Percentiles rank a stretch among this genome's conserved stretches.
These are phyloP conservation scores for Sebastes iracundus DNA, from an alignment of 2,797 vertebrate genomes.

Conservation along the genomic window DNA sequence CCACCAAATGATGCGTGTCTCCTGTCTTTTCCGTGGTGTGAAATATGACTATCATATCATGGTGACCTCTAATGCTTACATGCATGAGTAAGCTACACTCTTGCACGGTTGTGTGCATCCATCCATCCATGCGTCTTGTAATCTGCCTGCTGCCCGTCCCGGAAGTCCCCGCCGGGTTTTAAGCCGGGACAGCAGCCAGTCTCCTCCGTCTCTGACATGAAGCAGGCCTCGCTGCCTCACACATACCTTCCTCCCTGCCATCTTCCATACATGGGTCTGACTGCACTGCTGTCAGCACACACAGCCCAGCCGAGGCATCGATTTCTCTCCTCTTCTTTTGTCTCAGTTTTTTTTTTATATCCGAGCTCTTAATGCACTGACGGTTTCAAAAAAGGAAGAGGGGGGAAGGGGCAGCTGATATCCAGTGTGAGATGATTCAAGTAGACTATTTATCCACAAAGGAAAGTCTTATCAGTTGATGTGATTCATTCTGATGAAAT, in stretches of 20 bases:
- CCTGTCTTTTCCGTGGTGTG: background rate
- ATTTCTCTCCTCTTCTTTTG: conserved; percentile 44
- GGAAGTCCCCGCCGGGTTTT: conserved; percentile 45
- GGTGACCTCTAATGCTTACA: background rate
- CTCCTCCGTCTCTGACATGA: conserved; percentile 47
- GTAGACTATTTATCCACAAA: background rate
- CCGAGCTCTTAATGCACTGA: conserved; percentile 8
- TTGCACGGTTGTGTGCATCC: conserved; percentile 1
- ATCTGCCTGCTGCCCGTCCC: conserved; percentile 55
- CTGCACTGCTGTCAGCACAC: conserved; percentile 20
- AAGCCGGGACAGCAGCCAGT: conserved; percentile 36
- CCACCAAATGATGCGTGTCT: conserved; percentile 11
- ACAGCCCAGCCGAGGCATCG: conserved; percentile 16
- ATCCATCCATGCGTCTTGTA: conserved; percentile 8
- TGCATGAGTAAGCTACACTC: conserved; percentile 15
- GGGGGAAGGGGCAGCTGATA: background rate
- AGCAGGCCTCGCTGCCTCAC: conserved; percentile 46
- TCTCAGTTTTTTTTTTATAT: conserved; percentile 27
- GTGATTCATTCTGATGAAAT: background rate
- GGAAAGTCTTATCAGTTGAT: background rate
- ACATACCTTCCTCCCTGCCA: conserved; percentile 38
- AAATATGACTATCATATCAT: conserved; percentile 8
- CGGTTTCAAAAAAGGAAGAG: conserved; percentile 13
- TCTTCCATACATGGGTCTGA: conserved; percentile 56
- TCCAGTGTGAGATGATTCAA: background rate